These are phyloP conservation scores for Drosophila kanapiae DNA, from an alignment of 1,140 invertebrate species.

Conservation along the genomic window DNA sequence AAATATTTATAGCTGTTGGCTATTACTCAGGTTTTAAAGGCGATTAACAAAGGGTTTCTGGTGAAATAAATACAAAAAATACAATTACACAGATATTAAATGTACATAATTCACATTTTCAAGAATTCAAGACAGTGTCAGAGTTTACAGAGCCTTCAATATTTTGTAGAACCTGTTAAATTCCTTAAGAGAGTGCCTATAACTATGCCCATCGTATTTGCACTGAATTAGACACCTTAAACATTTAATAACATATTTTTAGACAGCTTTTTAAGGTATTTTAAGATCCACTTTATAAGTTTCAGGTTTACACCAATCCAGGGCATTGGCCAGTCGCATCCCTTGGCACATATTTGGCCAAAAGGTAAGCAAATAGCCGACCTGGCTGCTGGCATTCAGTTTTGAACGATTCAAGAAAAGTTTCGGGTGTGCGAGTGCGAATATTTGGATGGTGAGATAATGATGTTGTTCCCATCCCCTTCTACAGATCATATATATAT, in stretches of 20 bases:
- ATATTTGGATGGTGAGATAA: conserved; percentile 71
- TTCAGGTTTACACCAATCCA: background rate
- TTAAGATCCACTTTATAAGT: too few relatives aligned
- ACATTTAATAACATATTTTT: background rate
- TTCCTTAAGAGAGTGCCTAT: background rate
- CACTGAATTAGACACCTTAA: background rate
- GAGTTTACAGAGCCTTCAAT: too few relatives aligned
- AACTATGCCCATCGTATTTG: too few relatives aligned
- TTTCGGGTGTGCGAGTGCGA: conserved; percentile 41
- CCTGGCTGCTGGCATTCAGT: conserved; percentile 43
- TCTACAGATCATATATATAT: too few relatives aligned
- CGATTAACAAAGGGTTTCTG: background rate
- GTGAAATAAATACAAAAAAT: background rate
- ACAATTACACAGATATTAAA: too few relatives aligned
- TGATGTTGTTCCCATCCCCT: conserved; percentile 21
- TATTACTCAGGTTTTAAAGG: background rate
- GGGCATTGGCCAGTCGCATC: conserved; percentile 14
- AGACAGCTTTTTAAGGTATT: too few relatives aligned
- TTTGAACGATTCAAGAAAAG: conserved; percentile 59
- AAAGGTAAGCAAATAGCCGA: conserved; percentile 49
- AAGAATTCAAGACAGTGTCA: too few relatives aligned
- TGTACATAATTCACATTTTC: too few relatives aligned
- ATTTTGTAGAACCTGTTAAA: background rate
- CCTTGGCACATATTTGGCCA: background rate
- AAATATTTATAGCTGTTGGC: background rate